Percentiles rank a stretch among this genome's conserved stretches.
Evolutionary conservation across 2,113 vertebrate genomes (phyloP).

Genomic region (Hypomesus transpacificus): DNA sequence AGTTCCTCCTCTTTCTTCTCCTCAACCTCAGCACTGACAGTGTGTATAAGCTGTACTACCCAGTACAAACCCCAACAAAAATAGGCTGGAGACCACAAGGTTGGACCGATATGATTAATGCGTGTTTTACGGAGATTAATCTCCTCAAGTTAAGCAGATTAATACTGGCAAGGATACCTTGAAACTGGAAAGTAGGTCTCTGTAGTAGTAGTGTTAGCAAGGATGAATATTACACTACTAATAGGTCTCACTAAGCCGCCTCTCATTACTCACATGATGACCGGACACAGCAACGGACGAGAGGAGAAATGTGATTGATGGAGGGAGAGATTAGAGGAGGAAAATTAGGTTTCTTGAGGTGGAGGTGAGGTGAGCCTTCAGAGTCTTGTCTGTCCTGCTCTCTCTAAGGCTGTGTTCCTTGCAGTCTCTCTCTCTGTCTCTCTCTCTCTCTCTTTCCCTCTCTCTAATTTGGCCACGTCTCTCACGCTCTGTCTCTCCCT

Average conservation of each 20-base stretch:
- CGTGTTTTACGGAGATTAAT: conserved; percentile 35
- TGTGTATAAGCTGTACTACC: background rate
- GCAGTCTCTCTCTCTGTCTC: background rate
- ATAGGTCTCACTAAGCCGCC: conserved; percentile 41
- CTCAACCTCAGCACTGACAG: background rate
- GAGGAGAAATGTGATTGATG: conserved; percentile 44
- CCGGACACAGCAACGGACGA: conserved; percentile 9
- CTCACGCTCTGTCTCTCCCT: background rate
- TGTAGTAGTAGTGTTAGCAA: conserved; percentile 17
- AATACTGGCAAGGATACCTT: conserved; percentile 38
- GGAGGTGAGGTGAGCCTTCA: conserved; percentile 25
- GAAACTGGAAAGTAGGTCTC: conserved; percentile 27
- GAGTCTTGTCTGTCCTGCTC: conserved; percentile 16
- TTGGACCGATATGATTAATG: conserved; percentile 25
- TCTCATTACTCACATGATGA: conserved; percentile 48
- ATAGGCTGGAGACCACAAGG: conserved; percentile 6
- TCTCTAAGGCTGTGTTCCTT: conserved; percentile 11
- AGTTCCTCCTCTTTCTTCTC: no score
- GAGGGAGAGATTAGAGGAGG: conserved; percentile 19
- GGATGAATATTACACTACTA: conserved; percentile 40
- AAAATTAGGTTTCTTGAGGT: conserved; percentile 21
- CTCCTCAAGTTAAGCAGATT: conserved; percentile 31
- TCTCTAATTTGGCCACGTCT: background rate
- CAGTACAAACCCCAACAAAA: background rate
- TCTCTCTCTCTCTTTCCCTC: background rate